Percentiles rank a stretch among this genome's conserved stretches.
Conservation (phyloP, 2,797 vertebrate genomes). For the Tenualosa thibaudeaui region DNA sequence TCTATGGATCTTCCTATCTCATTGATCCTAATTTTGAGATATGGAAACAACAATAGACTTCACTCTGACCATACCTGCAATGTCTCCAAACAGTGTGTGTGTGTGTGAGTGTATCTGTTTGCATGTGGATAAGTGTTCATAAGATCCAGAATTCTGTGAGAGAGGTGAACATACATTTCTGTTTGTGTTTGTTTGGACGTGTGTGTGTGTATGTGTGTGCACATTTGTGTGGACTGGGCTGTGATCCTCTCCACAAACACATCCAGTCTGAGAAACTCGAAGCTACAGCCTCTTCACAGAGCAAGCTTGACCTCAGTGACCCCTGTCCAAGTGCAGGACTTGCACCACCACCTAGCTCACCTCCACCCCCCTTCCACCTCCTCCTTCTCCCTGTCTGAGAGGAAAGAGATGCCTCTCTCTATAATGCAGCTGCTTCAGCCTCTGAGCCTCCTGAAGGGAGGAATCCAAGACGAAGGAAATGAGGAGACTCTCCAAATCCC, state of each 20-base stretch:
- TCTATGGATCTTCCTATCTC: not conserved
- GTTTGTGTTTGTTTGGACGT: not conserved
- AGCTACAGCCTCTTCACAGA: not conserved
- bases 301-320: not conserved
- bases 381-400: not conserved
- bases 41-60: not conserved
- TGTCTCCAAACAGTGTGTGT: not conserved
- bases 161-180: not conserved
- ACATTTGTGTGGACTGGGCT: not conserved
- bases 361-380: not conserved
- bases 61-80: not conserved
- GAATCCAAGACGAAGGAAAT: not conserved
- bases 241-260: constrained; percentile 16
- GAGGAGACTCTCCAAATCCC: not conserved
- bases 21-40: not conserved
- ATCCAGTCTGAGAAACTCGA: not conserved
- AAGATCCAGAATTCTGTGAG: not conserved
- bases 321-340: not conserved
- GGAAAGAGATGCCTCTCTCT: not conserved
- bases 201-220: not conserved
- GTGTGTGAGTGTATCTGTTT: not conserved
- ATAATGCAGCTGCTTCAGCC: not conserved
- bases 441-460: not conserved
- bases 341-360: not conserved
- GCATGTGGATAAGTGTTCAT: not conserved